Evolutionary conservation across 2,113 vertebrate species (phyloP), one percentile per base, ranked within the genome.

Genomic region (Oncorhynchus masou): DNA sequence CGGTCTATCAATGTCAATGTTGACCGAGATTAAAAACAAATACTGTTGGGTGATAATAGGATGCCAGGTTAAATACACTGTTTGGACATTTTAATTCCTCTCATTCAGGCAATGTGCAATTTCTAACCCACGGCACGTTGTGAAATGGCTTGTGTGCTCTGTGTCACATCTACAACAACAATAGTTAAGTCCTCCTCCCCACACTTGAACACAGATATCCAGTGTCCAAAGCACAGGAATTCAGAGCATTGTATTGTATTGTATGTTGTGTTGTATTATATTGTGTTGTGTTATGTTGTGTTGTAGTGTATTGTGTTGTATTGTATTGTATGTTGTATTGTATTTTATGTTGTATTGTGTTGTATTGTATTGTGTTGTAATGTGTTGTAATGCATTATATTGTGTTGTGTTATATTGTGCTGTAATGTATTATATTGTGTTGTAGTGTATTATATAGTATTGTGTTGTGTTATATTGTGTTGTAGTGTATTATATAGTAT

Each of bases 21-120:
- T 84, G 81, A 86, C 73, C 77, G 70, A 74, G 78, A 90, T 84
- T 75, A 83, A 85, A 73, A 75, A 45, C 73, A 88, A 84, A 85
- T 77, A 77, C 57, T 65, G 64, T 8, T 22, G n/a, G 65, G 51
- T 54, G 31, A 54, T 68, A 65, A 67, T 68, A 34, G 54, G 74
- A 66, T 39, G 65, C 22, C 59, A 11, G 25, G 75, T 74, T 25
- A 57, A 70, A 79, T 73, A 79, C n/a, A 27, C 73, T 60, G 48
- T 48, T 51, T 54, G 57, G 59, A 62, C 11, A 13, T 25, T 27
- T 22, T 66, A 66, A 66, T 66, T 66, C 64, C 11, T 66, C 22
- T 66, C 64, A 66, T n/a, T 2, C 64, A 25, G 24, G 13, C 15
- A 22, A 22, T 65, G 5, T 65, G 3, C 19, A 19, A 2, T 24